Evolutionary conservation across 2,113 vertebrate genomes (phyloP).

Genomic region (Sinocyclocheilus maitianheensis): DNA sequence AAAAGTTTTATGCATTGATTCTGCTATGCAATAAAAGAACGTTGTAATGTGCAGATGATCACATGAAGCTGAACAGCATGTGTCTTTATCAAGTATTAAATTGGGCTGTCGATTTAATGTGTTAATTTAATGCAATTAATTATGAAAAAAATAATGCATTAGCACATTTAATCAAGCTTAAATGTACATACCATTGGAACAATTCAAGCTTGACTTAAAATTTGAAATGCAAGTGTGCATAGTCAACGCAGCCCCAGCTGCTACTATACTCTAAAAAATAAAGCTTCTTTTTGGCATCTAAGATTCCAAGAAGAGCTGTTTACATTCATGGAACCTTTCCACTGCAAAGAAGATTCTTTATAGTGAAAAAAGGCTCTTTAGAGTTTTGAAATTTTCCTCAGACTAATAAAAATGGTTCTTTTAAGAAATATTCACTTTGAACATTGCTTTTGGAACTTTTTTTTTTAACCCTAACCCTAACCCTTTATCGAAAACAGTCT

Average conservation of each 20-base stretch:
- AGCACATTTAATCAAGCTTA: constrained; percentile 3
- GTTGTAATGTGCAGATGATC: neutral
- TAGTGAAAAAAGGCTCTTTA: too few relatives aligned
- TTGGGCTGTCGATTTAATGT: neutral
- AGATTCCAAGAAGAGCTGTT: too few relatives aligned
- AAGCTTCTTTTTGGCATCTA: too few relatives aligned
- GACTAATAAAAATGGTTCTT: too few relatives aligned
- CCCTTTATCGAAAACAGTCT: too few relatives aligned
- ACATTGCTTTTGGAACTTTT: too few relatives aligned
- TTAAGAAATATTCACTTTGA: too few relatives aligned
- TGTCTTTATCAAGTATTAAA: constrained; percentile 10
- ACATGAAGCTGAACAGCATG: neutral
- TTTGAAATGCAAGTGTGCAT: neutral
- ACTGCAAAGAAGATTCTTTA: too few relatives aligned
- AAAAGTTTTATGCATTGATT: constrained; percentile 54
- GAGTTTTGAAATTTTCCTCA: too few relatives aligned
- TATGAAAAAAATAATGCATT: neutral
- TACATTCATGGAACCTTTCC: too few relatives aligned
- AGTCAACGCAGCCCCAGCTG: neutral
- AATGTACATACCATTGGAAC: neutral
- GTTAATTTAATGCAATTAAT: constrained; percentile 23
- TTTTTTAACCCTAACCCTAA: too few relatives aligned
- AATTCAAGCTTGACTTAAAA: neutral
- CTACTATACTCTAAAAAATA: too few relatives aligned
- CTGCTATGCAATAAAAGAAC: constrained; percentile 38